Conservation (phyloP, 1,140 invertebrate genomes). For the Scaptomyza graminum region DNA sequence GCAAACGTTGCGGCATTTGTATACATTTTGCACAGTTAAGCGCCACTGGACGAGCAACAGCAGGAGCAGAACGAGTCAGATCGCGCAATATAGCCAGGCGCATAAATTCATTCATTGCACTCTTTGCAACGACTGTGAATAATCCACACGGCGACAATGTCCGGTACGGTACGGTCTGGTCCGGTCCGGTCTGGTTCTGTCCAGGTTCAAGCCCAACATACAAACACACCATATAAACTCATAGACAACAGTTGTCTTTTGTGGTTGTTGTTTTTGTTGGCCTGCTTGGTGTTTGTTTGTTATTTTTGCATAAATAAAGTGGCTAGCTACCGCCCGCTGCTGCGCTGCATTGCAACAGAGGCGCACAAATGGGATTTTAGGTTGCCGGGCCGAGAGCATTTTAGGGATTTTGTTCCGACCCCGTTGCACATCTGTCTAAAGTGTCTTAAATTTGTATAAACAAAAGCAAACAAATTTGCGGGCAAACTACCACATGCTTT, state of each 20-base stretch:
- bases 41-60: slow-evolving; percentile 16
- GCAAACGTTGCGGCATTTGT: slow-evolving; percentile 68
- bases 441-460: slow-evolving; percentile 76
- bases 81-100: slow-evolving; percentile 16
- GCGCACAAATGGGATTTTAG: slow-evolving; percentile 76
- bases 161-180: slow-evolving; percentile 29
- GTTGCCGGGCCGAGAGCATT: slow-evolving; percentile 42
- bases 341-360: slow-evolving; percentile 24
- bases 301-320: slow-evolving; percentile 81
- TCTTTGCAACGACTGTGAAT: slow-evolving; percentile 78
- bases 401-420: slow-evolving; percentile 52
- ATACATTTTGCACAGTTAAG: slow-evolving; percentile 70
- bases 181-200: not conserved
- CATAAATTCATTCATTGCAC: slow-evolving; percentile 82
- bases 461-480: slow-evolving; percentile 71
- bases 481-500: slow-evolving; percentile 43
- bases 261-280: slow-evolving; percentile 25
- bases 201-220: slow-evolving; percentile 29
- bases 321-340: slow-evolving; percentile 14
- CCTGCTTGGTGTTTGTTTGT: slow-evolving; percentile 62
- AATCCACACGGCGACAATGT: slow-evolving; percentile 78
- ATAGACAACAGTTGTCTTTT: slow-evolving; percentile 58
- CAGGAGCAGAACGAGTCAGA: not conserved
- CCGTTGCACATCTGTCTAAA: slow-evolving; percentile 43
- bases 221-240: slow-evolving; percentile 2